A percentile compares a stretch with the other conserved stretches of the same genome.
phyloP scores from a whole-genome alignment of 2,113 vertebrate genomes.

The Heloderma charlesbogerti region DNA sequence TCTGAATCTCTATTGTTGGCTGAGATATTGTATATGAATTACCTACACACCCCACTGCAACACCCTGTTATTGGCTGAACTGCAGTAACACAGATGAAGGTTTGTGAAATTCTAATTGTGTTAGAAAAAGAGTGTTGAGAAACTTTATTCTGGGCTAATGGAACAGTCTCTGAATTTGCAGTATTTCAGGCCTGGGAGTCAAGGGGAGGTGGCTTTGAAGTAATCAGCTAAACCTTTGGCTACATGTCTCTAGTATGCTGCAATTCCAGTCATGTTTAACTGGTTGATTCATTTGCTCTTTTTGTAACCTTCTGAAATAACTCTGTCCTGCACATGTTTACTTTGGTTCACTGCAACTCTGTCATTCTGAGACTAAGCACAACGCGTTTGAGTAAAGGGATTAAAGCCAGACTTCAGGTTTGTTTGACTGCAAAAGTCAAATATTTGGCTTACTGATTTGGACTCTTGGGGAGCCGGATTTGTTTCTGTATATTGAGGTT shows the following conservation, averaged over 20 bases:
- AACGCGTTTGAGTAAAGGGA: constrained; percentile 15
- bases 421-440: constrained; percentile 45
- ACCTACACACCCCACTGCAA: not conserved
- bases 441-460: constrained; percentile 48
- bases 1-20: not conserved
- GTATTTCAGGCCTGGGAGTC: constrained; percentile 17
- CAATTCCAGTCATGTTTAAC: not conserved
- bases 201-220: not conserved
- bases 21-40: not conserved
- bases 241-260: not conserved
- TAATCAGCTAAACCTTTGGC: not conserved
- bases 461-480: constrained; percentile 48
- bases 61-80: not conserved
- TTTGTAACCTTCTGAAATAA: not conserved
- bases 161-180: not conserved
- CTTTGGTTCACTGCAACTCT: constrained; percentile 23
- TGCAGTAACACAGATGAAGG: not conserved
- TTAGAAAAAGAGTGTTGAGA: not conserved
- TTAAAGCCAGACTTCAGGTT: constrained; percentile 46
- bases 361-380: not conserved
- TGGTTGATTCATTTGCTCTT: constrained; percentile 4
- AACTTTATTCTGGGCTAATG: not conserved
- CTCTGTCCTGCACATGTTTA: not conserved
- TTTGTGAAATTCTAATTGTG: not conserved
- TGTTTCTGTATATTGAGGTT: constrained; percentile 61